A percentile compares a stretch with the other conserved stretches of the same genome.
Evolutionary conservation across 2,797 vertebrate species (phyloP).

Genomic region (Macropodus opercularis): DNA sequence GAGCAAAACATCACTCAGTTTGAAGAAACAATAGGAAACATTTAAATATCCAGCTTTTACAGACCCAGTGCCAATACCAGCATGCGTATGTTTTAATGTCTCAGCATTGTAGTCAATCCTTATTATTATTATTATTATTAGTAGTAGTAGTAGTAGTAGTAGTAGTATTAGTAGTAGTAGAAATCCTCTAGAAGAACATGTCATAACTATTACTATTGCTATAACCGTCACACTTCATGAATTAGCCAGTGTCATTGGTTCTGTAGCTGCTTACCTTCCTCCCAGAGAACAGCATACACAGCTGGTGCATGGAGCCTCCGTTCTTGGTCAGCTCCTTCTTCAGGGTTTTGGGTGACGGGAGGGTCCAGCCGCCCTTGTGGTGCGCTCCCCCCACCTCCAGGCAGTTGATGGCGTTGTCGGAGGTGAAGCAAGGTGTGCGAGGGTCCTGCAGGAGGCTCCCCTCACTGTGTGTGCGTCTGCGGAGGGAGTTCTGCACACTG

Average conservation of each 20-base stretch:
- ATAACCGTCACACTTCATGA: background rate
- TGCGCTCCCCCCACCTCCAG: conserved; percentile 77
- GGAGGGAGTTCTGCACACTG: conserved; percentile 90
- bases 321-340: conserved; percentile 93
- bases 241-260: background rate
- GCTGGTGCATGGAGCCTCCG: conserved; percentile 94
- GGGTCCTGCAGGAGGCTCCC: conserved; percentile 94
- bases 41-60: background rate
- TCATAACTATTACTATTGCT: background rate
- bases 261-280: conserved; percentile 85
- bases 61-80: background rate
- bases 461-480: conserved; percentile 94
- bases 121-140: too few species aligned
- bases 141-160: too few species aligned
- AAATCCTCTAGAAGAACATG: too few species aligned
- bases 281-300: conserved; percentile 92
- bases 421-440: conserved; percentile 89
- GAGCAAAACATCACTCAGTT: background rate
- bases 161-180: too few species aligned
- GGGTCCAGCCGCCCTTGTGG: conserved; percentile 83
- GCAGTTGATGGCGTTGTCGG: conserved; percentile 93
- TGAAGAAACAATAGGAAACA: background rate
- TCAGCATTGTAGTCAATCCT: too few species aligned
- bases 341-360: conserved; percentile 91
- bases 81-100: background rate